Conservation (phyloP, 2,888 invertebrate genomes). For the Stictocephala bisonia region DNA sequence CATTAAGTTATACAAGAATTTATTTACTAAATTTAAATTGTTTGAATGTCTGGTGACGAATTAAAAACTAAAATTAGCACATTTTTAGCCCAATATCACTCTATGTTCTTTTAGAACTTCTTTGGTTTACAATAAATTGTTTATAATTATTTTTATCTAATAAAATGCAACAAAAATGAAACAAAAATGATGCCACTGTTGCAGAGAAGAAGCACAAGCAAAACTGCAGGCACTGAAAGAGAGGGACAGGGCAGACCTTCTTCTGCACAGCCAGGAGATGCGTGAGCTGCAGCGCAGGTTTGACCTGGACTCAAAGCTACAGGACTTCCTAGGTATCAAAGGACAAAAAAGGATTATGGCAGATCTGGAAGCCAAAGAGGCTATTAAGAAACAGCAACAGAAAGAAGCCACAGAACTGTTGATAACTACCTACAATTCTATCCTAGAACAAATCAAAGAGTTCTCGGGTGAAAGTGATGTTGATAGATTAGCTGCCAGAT, state of each 20-base stretch:
- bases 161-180: too few species aligned
- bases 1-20: too few species aligned
- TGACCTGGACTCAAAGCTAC: conserved; percentile 86
- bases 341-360: conserved; percentile 82
- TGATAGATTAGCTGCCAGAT: conserved; percentile 72
- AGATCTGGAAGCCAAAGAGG: conserved; percentile 79
- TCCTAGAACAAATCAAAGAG: conserved; percentile 78
- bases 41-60: too few species aligned
- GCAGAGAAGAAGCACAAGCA: conserved; percentile 67
- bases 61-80: too few species aligned
- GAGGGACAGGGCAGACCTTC: conserved; percentile 78
- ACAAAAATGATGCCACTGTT: conserved; percentile 6
- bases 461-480: conserved; percentile 74
- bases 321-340: conserved; percentile 85
- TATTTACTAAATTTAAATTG: too few species aligned
- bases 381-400: conserved; percentile 75
- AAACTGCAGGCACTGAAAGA: conserved; percentile 85
- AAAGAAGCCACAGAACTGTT: conserved; percentile 77
- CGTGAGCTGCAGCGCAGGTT: conserved; percentile 86
- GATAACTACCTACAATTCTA: conserved; percentile 78
- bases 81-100: too few species aligned
- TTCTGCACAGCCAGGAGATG: conserved; percentile 81
- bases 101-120: too few species aligned
- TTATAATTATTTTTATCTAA: too few species aligned
- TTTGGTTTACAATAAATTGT: too few species aligned